Percentiles rank a stretch among this genome's conserved stretches.
These are phyloP conservation scores for Proterorhinus semilunaris DNA, from an alignment of 2,113 vertebrate species.

Conservation along the genomic window DNA sequence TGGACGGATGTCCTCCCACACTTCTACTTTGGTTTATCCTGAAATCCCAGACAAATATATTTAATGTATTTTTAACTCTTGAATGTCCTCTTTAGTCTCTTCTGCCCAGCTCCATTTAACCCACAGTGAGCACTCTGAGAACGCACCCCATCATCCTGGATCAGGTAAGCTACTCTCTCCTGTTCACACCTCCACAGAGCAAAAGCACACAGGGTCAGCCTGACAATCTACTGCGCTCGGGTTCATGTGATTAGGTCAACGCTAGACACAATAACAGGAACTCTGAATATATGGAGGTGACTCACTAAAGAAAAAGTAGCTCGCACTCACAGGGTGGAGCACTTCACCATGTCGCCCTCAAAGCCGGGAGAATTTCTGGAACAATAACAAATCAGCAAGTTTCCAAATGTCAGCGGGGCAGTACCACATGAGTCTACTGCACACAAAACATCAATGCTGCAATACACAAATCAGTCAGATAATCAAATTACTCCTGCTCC, in stretches of 20 bases:
- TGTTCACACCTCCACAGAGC: background rate
- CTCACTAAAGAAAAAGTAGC: constrained; percentile 9
- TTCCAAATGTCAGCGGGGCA: background rate
- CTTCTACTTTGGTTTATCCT: constrained; percentile 4
- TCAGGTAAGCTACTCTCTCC: background rate
- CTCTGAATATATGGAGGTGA: constrained; percentile 17
- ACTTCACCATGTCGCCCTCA: background rate
- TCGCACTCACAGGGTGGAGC: background rate
- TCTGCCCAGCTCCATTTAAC: background rate
- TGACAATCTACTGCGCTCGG: constrained; percentile 34
- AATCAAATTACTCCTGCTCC: too few relatives aligned
- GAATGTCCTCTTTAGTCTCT: constrained; percentile 9
- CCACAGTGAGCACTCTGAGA: background rate
- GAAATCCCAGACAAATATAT: background rate
- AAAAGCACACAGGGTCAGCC: background rate
- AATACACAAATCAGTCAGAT: too few relatives aligned
- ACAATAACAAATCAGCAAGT: background rate
- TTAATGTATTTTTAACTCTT: background rate
- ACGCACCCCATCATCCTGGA: too few relatives aligned
- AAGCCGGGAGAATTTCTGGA: background rate
- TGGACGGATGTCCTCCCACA: constrained; percentile 15
- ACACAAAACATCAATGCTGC: background rate
- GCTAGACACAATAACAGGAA: constrained; percentile 46
- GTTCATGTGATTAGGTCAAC: constrained; percentile 15
- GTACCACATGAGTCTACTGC: background rate